Percentiles rank a stretch among this genome's conserved stretches.
These are phyloP conservation scores for Heteronetta atricapilla DNA, from an alignment of 2,113 vertebrate species.

Conservation along the genomic window DNA sequence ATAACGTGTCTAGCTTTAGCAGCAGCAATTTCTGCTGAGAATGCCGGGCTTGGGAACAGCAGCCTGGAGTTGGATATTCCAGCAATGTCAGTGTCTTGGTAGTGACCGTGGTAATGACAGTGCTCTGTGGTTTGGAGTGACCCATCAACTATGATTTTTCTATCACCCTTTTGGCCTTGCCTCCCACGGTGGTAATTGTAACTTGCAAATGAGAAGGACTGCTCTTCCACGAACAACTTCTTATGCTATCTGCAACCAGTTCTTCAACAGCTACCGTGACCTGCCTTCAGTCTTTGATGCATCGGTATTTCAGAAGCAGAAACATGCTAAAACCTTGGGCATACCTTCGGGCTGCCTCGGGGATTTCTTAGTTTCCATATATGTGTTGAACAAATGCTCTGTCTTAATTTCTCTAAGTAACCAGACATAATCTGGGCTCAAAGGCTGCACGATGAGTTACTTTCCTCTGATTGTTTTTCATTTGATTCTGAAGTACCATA, in stretches of 20 bases:
- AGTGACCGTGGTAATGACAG: not conserved
- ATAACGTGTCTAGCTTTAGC: not conserved
- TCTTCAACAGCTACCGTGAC: not conserved
- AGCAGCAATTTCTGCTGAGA: conserved; percentile 4
- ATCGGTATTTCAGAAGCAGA: not conserved
- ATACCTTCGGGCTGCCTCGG: not conserved
- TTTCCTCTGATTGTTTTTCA: not conserved
- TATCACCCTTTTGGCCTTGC: not conserved
- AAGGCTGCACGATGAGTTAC: not conserved
- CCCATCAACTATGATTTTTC: not conserved
- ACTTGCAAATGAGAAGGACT: not conserved
- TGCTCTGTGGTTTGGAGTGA: not conserved
- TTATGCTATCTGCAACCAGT: not conserved
- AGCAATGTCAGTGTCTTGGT: not conserved
- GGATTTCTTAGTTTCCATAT: not conserved
- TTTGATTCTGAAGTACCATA: not conserved
- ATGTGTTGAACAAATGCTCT: not conserved
- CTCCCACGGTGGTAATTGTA: not conserved
- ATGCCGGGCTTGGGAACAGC: not conserved
- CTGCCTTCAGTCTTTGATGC: not conserved
- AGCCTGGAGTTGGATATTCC: not conserved
- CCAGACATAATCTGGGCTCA: not conserved
- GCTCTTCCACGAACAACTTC: not conserved
- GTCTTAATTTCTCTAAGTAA: not conserved
- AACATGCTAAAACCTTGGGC: not conserved